phyloP scores from a whole-genome alignment of 2,797 vertebrate species.

The Dendrocincla fuliginosa region DNA sequence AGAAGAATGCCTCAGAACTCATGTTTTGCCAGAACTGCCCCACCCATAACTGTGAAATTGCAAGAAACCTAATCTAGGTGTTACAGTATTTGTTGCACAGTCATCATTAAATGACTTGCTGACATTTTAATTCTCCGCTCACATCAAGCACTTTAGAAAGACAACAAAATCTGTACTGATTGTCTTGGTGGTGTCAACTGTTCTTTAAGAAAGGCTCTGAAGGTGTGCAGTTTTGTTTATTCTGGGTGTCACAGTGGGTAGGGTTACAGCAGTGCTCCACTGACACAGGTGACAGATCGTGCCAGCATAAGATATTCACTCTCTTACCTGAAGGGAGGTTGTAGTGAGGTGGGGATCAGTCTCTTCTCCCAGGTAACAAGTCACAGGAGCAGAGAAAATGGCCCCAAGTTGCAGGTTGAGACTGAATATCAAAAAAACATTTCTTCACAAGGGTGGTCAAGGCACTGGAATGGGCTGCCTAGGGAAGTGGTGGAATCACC shows the following conservation, averaged over 20 bases:
- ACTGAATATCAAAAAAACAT: neutral
- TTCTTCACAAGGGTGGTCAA: neutral
- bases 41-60: constrained; percentile 68
- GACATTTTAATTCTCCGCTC: constrained; percentile 90
- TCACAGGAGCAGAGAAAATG: neutral
- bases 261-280: constrained; percentile 73
- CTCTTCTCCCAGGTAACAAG: neutral
- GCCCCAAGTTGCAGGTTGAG: neutral
- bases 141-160: constrained; percentile 85
- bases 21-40: neutral
- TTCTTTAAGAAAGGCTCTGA: constrained; percentile 71
- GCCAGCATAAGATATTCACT: constrained; percentile 69
- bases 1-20: constrained; percentile 45
- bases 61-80: constrained; percentile 76
- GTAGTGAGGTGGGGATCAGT: neutral
- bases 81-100: constrained; percentile 60
- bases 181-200: constrained; percentile 79
- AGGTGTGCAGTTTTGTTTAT: constrained; percentile 51
- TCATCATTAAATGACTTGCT: constrained; percentile 80
- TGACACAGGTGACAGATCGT: constrained; percentile 65
- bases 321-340: neutral
- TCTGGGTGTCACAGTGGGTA: constrained; percentile 60
- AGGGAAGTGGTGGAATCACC: neutral
- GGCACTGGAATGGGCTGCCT: neutral
- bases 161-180: constrained; percentile 78